Conservation (phyloP, 2,888 invertebrate genomes). For the Rotaria macrura region DNA sequence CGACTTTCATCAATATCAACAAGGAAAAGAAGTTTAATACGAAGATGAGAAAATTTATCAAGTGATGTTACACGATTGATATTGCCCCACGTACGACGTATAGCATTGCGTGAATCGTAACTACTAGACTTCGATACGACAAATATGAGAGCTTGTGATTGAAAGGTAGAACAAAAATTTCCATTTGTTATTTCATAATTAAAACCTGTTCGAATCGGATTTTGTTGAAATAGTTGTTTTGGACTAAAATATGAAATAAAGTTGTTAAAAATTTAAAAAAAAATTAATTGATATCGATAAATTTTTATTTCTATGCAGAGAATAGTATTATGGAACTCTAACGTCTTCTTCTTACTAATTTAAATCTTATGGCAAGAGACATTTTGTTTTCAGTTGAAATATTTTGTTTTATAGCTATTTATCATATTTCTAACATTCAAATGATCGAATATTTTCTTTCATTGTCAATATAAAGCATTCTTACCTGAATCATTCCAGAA, state of each 20-base stretch:
- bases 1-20: slow-evolving; percentile 1
- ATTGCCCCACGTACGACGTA: slow-evolving; percentile 38
- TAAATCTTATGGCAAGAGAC: too few relatives aligned
- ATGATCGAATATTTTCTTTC: too few relatives aligned
- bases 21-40: not conserved
- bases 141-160: slow-evolving; percentile 32
- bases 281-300: too few relatives aligned
- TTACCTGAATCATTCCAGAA: too few relatives aligned
- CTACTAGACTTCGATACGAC: slow-evolving; percentile 37
- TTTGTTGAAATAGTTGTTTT: not conserved
- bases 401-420: too few relatives aligned
- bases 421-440: too few relatives aligned
- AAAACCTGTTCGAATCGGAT: not conserved
- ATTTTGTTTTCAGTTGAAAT: too few relatives aligned
- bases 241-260: not conserved
- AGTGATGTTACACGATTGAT: not conserved
- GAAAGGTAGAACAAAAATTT: not conserved
- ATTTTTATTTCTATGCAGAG: too few relatives aligned
- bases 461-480: too few relatives aligned
- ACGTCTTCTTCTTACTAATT: too few relatives aligned
- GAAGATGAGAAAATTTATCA: not conserved
- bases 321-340: too few relatives aligned
- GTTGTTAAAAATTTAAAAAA: too few relatives aligned
- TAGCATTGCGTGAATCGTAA: slow-evolving; percentile 34
- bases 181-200: not conserved